Base-by-base conservation (phyloP, 2,888 invertebrate species). In the Sarcophaga variegata region DNA sequence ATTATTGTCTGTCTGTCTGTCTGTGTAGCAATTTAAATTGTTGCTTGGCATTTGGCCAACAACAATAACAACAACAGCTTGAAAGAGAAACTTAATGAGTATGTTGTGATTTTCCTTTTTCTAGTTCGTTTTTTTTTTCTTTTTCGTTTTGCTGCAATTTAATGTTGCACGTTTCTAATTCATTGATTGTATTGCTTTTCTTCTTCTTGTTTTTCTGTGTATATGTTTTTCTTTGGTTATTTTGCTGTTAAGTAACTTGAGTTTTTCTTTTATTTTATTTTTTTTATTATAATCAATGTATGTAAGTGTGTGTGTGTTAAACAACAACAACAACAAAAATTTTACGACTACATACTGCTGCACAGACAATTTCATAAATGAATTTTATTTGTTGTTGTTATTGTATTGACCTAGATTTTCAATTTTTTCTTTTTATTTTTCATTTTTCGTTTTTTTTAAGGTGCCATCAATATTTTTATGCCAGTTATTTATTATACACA, bases 1-100 rank as follows among this genome's bases (percentile, higher is more conserved):
- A n/a, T 71, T 59, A 17, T 47, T 45, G 22, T 70, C 1, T 11
- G 20, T 47, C 47, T 49, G 20, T 25, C 54, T 83, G 67, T 59
- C 54, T 74, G 66, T 66, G 64, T 47, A 77, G 20, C 22, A 66
- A 83, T 74, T 79, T 75, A 72, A 84, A 71, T 79, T 81, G 71
- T 81, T 81, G 78, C 62, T 84, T 84, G 87, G 84, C 81, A 81
- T 84, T 87, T 81, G 71, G 81, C 87, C 84, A 87, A 87, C 81
- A 82, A 69, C 75, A 81, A 54, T 84, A 54, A 54, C 84, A 87
- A 84, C 84, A 82, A 69, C 78, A 81, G 63, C 84, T 79, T 87
- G 81, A 84, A 84, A 84, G 83, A 84, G 84, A 87, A 87, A 87
- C 87, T 87, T 81, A 70, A 70, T 80, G 22, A 64, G 64, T 49